Base-by-base conservation (phyloP, 2,888 invertebrate species). In the Neuroscelio doddi region DNA sequence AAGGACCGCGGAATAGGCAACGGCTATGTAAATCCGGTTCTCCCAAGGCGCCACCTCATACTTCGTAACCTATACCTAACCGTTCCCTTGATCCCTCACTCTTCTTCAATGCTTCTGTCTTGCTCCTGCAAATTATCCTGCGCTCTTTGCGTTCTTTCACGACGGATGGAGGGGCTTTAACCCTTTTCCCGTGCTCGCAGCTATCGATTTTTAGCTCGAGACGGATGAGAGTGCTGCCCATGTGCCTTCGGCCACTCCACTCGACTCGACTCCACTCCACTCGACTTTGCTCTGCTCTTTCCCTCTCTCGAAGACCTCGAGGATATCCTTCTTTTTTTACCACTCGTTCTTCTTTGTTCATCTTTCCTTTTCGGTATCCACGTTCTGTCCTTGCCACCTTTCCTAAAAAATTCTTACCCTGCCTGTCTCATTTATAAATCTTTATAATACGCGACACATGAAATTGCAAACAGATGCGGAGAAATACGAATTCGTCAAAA, bases 141-240 rank as follows among this genome's bases (percentile, higher is more conserved):
- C 65, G 61, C 63, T 55, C 75, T 72, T 64, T 65, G 71, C 68
- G 72, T 66, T 70, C 59, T 61, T 55, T 45, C 47, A 32, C 64
- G 42, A 50, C 71, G 65, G 69, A 70, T 73, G 75, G 72, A 74
- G 77, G 74, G 76, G 76, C 80, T 82, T 80, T 82, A 82, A 82
- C 82, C 82, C 82, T 82, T 82, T 81, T 80, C 77, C 77, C 78
- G 76, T 62, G 71, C 71, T 70, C 69, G 66, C 74, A 73, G 76
- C 76, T 82, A 82, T 82, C 81, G 82, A 81, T 80, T 80, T 80
- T 77, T 78, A 80, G 79, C 81, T 74, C 76, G 77, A 80, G 82
- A 81, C 78, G 75, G 72, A 76, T 73, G 57, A 55, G 59, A 61
- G 64, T 63, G 65, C 64, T 52, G 72, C 72, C 73, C 75, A 70